Conservation (phyloP, 2,888 invertebrate genomes). For the Heliconius ismenius region DNA sequence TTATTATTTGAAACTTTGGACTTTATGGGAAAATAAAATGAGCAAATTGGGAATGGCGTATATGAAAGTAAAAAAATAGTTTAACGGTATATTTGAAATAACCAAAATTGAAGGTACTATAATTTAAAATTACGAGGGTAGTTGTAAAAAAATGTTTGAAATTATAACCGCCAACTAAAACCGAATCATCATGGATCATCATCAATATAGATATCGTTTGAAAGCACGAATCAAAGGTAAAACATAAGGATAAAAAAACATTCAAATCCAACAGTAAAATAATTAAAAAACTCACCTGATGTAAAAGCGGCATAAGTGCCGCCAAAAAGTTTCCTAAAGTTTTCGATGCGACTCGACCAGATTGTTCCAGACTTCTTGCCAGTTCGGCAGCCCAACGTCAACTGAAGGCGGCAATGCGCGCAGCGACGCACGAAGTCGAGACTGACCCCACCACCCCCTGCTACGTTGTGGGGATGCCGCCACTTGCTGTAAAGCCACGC, state of each 20-base stretch:
- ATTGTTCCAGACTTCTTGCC: conserved; percentile 52
- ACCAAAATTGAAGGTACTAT: not conserved
- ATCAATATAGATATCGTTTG: not conserved
- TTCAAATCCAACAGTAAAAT: conserved; percentile 20
- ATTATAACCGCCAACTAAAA: not conserved
- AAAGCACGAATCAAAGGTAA: too few species aligned
- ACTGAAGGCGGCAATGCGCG: conserved; percentile 57
- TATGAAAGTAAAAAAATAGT: not conserved
- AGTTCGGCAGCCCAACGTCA: conserved; percentile 62
- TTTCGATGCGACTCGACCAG: conserved; percentile 51
- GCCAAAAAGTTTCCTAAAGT: conserved; percentile 58
- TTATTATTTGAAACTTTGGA: not conserved
- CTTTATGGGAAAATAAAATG: not conserved
- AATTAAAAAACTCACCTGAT: conserved; percentile 59
- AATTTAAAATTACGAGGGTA: not conserved
- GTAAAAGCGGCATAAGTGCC: conserved; percentile 73
- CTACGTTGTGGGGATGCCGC: conserved; percentile 28
- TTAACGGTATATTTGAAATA: not conserved
- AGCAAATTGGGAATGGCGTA: too few species aligned
- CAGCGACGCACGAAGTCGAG: conserved; percentile 62
- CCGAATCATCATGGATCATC: not conserved
- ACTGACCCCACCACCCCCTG: conserved; percentile 51
- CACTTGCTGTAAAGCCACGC: conserved; percentile 46
- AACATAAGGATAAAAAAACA: not conserved
- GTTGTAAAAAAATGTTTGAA: not conserved